Conservation (phyloP, 2,888 invertebrate species). For the Trachelus iudaicus region DNA sequence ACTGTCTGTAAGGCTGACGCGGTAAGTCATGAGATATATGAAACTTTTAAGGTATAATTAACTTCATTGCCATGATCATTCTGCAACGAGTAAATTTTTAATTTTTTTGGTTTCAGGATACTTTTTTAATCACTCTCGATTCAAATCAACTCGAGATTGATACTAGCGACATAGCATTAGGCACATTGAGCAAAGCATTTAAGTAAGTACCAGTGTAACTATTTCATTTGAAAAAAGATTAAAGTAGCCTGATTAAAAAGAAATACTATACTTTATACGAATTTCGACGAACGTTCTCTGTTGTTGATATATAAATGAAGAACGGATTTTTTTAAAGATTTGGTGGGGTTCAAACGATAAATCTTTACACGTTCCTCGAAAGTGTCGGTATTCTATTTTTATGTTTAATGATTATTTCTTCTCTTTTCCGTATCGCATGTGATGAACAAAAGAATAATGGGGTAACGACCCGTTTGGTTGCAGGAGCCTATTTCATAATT, state of each 20-base stretch:
- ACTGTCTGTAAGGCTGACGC: conserved; percentile 93
- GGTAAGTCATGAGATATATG: conserved; percentile 71
- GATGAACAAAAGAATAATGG: conserved; percentile 58
- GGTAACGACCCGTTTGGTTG: conserved; percentile 62
- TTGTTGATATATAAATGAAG: conserved; percentile 9
- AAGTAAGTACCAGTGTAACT: conserved; percentile 68
- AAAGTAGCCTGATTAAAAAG: background rate
- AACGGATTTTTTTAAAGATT: background rate
- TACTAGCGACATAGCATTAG: conserved; percentile 86
- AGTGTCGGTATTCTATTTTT: conserved; percentile 2
- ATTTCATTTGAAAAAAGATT: background rate
- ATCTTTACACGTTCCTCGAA: background rate
- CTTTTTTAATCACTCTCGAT: conserved; percentile 81
- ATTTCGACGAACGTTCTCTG: conserved; percentile 8
- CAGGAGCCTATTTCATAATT: conserved; percentile 66
- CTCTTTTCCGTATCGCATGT: conserved; percentile 52
- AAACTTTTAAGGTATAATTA: background rate
- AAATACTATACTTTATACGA: background rate
- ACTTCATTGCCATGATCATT: conserved; percentile 10
- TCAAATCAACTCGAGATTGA: conserved; percentile 88
- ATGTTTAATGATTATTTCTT: background rate
- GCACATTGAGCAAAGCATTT: conserved; percentile 90
- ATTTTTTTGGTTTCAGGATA: conserved; percentile 71
- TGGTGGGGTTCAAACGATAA: background rate
- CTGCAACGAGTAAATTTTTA: background rate